Percentiles rank a stretch among this genome's conserved stretches.
Conservation (phyloP, 30 jellyfish, hydroid and myxozoan species). For the Aurelia sp. region DNA sequence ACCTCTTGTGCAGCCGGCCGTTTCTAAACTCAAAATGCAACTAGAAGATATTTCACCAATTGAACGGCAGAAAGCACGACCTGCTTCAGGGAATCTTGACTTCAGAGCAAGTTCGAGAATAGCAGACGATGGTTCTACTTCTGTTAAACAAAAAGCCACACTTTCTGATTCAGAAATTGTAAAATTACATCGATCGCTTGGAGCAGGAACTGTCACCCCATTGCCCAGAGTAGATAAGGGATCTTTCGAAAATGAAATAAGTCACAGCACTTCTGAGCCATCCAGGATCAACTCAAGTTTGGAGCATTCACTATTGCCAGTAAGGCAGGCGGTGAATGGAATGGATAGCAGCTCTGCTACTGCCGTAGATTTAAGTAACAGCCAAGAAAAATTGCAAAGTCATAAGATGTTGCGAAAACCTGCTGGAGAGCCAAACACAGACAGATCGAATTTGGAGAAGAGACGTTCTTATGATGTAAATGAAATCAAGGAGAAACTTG, state of each 20-base stretch:
- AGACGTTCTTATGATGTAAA: too few species aligned
- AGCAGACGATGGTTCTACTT: neutral
- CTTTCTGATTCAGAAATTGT: conserved; percentile 44
- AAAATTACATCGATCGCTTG: conserved; percentile 70
- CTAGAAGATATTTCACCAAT: conserved; percentile 52
- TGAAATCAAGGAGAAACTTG: too few species aligned
- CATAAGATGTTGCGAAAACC: too few species aligned
- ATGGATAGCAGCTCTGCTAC: too few species aligned
- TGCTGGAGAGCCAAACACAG: too few species aligned
- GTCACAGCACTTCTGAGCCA: too few species aligned
- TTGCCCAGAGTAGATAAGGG: neutral
- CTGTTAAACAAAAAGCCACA: neutral
- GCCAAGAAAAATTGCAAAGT: too few species aligned
- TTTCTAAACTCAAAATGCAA: conserved; percentile 10
- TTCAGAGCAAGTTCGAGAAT: conserved; percentile 53
- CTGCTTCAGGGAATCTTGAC: neutral
- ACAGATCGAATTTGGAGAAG: too few species aligned
- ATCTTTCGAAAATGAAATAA: neutral
- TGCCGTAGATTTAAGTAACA: too few species aligned
- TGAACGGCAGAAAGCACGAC: conserved; percentile 8
- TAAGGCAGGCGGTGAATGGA: too few species aligned
- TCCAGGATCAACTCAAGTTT: too few species aligned
- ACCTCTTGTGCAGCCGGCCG: neutral
- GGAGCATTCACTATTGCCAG: too few species aligned
- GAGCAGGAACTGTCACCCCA: conserved; percentile 83